Evolutionary conservation across 2,113 vertebrate species (phyloP).

Genomic region (Oryctolagus cuniculus): mOryCun1.1 NC_091436.1:38621501-38622000

Average conservation of each 20-base stretch:
- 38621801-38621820: too few species aligned
- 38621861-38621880: too few species aligned
- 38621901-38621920: too few species aligned
- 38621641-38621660: background rate
- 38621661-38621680: background rate
- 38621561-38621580: background rate
- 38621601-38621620: background rate
- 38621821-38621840: too few species aligned
- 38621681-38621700: background rate
- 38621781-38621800: background rate
- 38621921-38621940: too few species aligned
- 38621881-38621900: too few species aligned
- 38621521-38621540: background rate
- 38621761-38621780: background rate
- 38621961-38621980: too few species aligned
- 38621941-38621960: too few species aligned
- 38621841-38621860: too few species aligned
- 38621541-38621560: too few species aligned
- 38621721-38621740: background rate
- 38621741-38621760: background rate
- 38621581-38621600: background rate
- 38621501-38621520: background rate
- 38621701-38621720: background rate
- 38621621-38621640: background rate
- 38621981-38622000: too few species aligned